Base-by-base conservation (phyloP, 2,888 invertebrate genomes). In the Cephalotes varians region DNA sequence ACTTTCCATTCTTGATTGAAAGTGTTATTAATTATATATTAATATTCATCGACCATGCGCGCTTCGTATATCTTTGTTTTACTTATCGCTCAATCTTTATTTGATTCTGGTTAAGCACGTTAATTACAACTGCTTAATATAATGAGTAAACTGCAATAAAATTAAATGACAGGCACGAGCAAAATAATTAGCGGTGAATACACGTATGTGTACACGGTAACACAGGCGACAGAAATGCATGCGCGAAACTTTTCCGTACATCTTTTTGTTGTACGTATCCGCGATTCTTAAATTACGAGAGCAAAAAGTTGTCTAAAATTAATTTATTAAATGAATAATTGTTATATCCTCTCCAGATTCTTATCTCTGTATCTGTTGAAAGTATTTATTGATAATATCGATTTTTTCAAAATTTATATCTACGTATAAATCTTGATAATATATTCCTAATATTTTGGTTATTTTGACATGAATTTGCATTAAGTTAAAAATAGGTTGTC, bases 1-100 rank as follows among this genome's bases (percentile, higher is more conserved):
- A 60, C 64, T 64, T 76, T 76, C 76, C 64, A 51, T 51, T 49
- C 51, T 25, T 37, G 51, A 76, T 74, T 62, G 60, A 76, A 65
- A 54, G 51, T 54, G 28, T 40, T 67, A 28, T 54, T 76, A 76
- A 76, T 76, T 76, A 67, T 67, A 54, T 76, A 76, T 76, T 76
- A 76, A 76, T 76, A 76, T 76, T 76, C 51, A 76, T 65, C 5
- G 67, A 21, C n/a, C 18, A 28, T 44, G 10, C 25, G 10, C 54
- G 65, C 28, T 76, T 49, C 31, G 62, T 62, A 49, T 49, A 25
- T 62, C 76, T 76, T 67, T 76, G 76, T 76, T 67, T 76, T 65
- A 64, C 74, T 21, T 76, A 76, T 76, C 76, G 51, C 51, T 37
- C 51, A 25, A 76, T 76, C 76, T 76, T 67, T 67, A 54, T 76